These are phyloP conservation scores for Bujurquina vittata DNA, from an alignment of 2,113 vertebrate species.

Conservation along the genomic window DNA sequence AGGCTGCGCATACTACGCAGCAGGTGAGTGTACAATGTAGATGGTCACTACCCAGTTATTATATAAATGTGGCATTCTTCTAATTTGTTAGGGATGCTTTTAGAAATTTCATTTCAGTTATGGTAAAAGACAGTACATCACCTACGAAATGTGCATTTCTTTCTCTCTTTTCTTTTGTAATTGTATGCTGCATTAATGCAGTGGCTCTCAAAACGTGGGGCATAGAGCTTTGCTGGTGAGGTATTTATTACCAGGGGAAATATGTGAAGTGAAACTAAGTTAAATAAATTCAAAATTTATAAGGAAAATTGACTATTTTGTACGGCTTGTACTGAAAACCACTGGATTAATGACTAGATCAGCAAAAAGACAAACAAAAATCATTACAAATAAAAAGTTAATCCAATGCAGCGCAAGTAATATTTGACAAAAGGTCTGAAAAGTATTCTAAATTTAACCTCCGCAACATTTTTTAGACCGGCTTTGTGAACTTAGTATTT, in stretches of 20 bases:
- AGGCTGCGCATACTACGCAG: slow-evolving; percentile 70
- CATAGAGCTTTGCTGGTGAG: not conserved
- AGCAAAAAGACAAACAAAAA: too few relatives aligned
- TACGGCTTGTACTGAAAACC: too few relatives aligned
- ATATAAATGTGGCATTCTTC: not conserved
- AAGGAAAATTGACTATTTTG: not conserved
- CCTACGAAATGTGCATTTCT: too few relatives aligned
- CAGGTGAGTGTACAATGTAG: slow-evolving; percentile 79
- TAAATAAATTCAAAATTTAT: not conserved
- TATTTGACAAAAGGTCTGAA: too few relatives aligned
- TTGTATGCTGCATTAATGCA: not conserved
- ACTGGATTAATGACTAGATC: too few relatives aligned
- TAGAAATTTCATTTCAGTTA: not conserved
- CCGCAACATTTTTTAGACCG: too few relatives aligned
- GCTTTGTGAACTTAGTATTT: too few relatives aligned
- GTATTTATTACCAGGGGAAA: not conserved
- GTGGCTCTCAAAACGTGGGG: not conserved
- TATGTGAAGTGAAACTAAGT: too few relatives aligned
- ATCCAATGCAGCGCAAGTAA: too few relatives aligned
- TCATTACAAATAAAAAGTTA: too few relatives aligned
- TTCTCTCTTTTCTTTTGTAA: not conserved
- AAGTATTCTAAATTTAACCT: too few relatives aligned
- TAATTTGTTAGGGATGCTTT: not conserved
- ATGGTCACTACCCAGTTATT: not conserved
- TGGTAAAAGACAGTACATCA: too few relatives aligned